A percentile compares a stretch with the other conserved stretches of the same genome.
Evolutionary conservation across 2,888 invertebrate genomes (phyloP).

Genomic region (Dascillus cervinus): DNA sequence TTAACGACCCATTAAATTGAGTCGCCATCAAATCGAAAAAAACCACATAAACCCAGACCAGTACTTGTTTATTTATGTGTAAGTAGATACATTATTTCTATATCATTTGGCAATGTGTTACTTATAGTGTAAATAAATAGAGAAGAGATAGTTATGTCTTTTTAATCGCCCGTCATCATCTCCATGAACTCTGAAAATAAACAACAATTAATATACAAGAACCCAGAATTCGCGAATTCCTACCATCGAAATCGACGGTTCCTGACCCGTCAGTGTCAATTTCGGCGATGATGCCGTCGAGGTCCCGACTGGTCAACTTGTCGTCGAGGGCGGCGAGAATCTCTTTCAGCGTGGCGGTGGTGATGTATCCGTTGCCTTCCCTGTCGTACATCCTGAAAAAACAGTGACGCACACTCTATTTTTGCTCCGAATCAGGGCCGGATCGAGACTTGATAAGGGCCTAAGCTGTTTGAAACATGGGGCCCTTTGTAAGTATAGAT

Average conservation of each 20-base stretch:
- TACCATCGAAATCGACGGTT: conserved; percentile 98
- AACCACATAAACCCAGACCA: too few relatives aligned
- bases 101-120: neutral
- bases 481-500: too few relatives aligned
- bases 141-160: conserved; percentile 6
- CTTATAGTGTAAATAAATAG: neutral
- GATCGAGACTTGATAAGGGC: too few relatives aligned
- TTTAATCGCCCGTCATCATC: conserved; percentile 88
- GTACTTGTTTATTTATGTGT: neutral
- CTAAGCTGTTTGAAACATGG: too few relatives aligned
- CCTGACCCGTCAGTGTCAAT: conserved; percentile 98
- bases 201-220: too few relatives aligned
- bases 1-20: too few relatives aligned
- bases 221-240: conserved; percentile 21
- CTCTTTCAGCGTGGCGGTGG: conserved; percentile 84
- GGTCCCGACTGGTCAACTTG: conserved; percentile 83
- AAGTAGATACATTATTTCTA: neutral
- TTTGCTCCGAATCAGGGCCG: too few relatives aligned
- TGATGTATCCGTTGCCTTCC: conserved; percentile 91
- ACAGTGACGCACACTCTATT: too few relatives aligned
- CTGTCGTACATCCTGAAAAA: conserved; percentile 87
- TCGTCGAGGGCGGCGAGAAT: conserved; percentile 90
- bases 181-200: conserved; percentile 79
- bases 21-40: too few relatives aligned
- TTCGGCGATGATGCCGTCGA: conserved; percentile 95